A percentile compares a stretch with the other conserved stretches of the same genome.
Evolutionary conservation across 2,888 invertebrate genomes (phyloP).

Genomic region (Carabus problematicus): DNA sequence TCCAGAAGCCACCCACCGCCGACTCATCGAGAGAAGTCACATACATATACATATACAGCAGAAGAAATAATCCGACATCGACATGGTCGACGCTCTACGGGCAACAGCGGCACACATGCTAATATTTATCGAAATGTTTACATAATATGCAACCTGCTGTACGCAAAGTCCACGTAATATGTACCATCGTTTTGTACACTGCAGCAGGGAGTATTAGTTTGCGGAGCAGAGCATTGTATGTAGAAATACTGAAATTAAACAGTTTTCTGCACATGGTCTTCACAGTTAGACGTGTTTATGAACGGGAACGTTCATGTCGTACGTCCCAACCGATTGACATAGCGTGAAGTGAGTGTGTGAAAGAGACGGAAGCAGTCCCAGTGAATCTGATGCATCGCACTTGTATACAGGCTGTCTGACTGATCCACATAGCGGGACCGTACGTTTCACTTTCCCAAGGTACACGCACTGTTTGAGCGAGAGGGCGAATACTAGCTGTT

Average conservation of each 20-base stretch:
- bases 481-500: slow-evolving; percentile 4
- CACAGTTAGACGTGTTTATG: slow-evolving; percentile 44
- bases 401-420: slow-evolving; percentile 33
- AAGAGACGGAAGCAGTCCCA: slow-evolving; percentile 22
- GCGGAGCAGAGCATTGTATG: background rate
- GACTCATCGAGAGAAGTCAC: slow-evolving; percentile 22
- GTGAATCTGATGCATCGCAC: slow-evolving; percentile 34
- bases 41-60: background rate
- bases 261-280: slow-evolving; percentile 20
- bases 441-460: slow-evolving; percentile 45
- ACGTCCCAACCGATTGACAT: slow-evolving; percentile 1
- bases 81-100: too few relatives aligned
- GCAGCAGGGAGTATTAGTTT: background rate
- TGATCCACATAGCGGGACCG: slow-evolving; percentile 44
- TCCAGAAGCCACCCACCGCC: slow-evolving; percentile 13
- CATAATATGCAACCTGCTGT: too few relatives aligned
- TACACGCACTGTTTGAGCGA: slow-evolving; percentile 13
- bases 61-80: too few relatives aligned
- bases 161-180: too few relatives aligned
- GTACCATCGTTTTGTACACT: too few relatives aligned
- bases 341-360: background rate
- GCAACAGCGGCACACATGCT: too few relatives aligned
- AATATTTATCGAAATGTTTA: too few relatives aligned
- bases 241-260: slow-evolving; percentile 11
- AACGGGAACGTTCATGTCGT: slow-evolving; percentile 42